phyloP scores from a whole-genome alignment of 2,888 invertebrate genomes.

The Lamproptera curius region DNA sequence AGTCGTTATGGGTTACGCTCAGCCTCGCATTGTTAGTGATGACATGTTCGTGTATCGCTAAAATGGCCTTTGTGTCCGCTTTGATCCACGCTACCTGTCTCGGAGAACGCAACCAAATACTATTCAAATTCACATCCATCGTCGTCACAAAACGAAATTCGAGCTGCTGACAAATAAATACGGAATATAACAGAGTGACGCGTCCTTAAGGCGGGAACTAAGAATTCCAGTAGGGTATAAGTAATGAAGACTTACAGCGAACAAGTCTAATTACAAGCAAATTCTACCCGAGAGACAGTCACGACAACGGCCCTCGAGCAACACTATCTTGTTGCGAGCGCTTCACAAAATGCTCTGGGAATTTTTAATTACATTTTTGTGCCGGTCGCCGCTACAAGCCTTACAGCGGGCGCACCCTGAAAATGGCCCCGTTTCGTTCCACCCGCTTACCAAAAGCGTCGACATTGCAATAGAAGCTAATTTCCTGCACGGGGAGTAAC shows the following conservation, averaged over 20 bases:
- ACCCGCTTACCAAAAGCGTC: slow-evolving; percentile 74
- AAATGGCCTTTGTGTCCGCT: slow-evolving; percentile 94
- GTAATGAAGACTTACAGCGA: slow-evolving; percentile 57
- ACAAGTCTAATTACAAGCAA: slow-evolving; percentile 73
- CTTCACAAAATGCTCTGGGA: slow-evolving; percentile 74
- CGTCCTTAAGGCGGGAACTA: slow-evolving; percentile 33
- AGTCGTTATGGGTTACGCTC: slow-evolving; percentile 94
- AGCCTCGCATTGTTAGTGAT: slow-evolving; percentile 94
- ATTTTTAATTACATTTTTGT: slow-evolving; percentile 79
- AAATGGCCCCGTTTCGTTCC: slow-evolving; percentile 71
- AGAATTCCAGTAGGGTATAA: slow-evolving; percentile 45
- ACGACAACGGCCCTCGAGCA: slow-evolving; percentile 68
- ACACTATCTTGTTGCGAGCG: slow-evolving; percentile 75
- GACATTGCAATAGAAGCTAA: slow-evolving; percentile 78
- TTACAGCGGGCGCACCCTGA: slow-evolving; percentile 59
- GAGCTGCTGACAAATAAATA: too few species aligned
- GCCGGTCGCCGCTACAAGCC: slow-evolving; percentile 70
- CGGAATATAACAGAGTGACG: slow-evolving; percentile 29
- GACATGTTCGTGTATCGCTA: slow-evolving; percentile 95
- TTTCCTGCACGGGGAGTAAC: slow-evolving; percentile 74
- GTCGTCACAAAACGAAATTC: slow-evolving; percentile 19
- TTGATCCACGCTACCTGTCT: slow-evolving; percentile 95
- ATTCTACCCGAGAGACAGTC: slow-evolving; percentile 71
- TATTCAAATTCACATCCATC: slow-evolving; percentile 23
- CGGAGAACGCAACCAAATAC: slow-evolving; percentile 26